A percentile compares a stretch with the other conserved stretches of the same genome.
Evolutionary conservation across 2,888 invertebrate species (phyloP).

Genomic region (Maniola hyperantus): DNA sequence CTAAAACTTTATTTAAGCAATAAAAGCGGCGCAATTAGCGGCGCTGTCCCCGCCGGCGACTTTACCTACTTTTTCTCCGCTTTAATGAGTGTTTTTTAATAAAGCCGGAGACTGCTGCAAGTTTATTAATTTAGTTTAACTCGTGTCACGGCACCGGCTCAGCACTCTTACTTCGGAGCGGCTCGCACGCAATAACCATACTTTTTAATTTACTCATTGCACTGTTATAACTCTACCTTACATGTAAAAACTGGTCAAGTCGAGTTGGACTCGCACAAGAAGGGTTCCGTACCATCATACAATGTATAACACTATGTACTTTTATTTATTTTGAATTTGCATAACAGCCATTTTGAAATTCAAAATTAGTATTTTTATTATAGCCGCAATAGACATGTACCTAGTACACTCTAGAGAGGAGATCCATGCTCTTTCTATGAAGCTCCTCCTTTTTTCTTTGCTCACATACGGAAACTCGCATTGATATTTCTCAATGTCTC

Average conservation of each 20-base stretch:
- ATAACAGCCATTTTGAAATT: too few species aligned
- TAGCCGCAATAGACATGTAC: too few species aligned
- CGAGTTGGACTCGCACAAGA: too few species aligned
- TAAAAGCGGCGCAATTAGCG: slow-evolving; percentile 82
- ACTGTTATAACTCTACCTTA: slow-evolving; percentile 47
- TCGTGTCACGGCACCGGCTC: slow-evolving; percentile 69
- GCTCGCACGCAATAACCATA: slow-evolving; percentile 56
- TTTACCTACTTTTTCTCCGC: slow-evolving; percentile 81
- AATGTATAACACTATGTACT: too few species aligned
- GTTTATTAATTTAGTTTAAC: slow-evolving; percentile 82
- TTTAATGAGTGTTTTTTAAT: slow-evolving; percentile 83
- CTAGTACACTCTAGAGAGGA: too few species aligned
- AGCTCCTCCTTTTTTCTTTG: too few species aligned
- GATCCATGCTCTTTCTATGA: too few species aligned
- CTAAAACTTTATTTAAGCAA: slow-evolving; percentile 83
- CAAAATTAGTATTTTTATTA: too few species aligned
- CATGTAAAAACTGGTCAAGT: slow-evolving; percentile 40
- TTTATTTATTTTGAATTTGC: too few species aligned
- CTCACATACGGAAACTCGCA: too few species aligned
- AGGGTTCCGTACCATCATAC: too few species aligned
- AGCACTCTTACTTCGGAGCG: slow-evolving; percentile 46
- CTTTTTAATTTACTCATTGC: slow-evolving; percentile 61
- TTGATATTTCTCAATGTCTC: too few species aligned
- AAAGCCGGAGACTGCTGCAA: slow-evolving; percentile 78
- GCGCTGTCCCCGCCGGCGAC: slow-evolving; percentile 81